These are phyloP conservation scores for Myrmecobius fasciatus DNA, from an alignment of 2,113 vertebrate species.

Conservation along the genomic window DNA sequence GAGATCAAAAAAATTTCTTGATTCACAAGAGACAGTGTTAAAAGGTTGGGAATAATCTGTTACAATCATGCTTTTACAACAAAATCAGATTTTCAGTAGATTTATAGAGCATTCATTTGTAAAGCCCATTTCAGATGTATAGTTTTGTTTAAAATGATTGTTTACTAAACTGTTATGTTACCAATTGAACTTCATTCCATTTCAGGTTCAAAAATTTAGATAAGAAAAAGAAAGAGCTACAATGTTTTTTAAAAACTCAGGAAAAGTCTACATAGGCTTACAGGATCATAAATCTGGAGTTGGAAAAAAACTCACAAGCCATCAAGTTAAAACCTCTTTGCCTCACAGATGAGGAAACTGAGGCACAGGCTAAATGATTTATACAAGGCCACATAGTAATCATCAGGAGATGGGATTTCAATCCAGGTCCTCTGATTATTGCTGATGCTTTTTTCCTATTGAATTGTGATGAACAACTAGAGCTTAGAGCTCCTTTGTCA, in stretches of 20 bases:
- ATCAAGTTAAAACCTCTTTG: neutral
- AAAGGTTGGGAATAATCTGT: conserved; percentile 84
- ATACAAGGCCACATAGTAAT: neutral
- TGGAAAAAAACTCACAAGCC: neutral
- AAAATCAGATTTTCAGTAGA: conserved; percentile 82
- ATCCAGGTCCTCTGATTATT: neutral
- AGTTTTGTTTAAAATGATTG: conserved; percentile 68
- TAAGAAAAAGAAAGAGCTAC: neutral
- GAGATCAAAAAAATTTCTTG: conserved; percentile 80
- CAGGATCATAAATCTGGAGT: neutral
- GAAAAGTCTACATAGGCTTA: neutral
- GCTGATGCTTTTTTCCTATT: neutral
- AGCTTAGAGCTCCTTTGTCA: neutral
- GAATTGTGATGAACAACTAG: neutral
- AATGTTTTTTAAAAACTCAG: neutral
- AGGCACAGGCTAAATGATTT: neutral
- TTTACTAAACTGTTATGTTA: conserved; percentile 59
- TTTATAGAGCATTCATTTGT: conserved; percentile 79
- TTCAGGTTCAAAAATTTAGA: conserved; percentile 66
- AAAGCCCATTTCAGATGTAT: conserved; percentile 75
- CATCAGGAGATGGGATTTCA: neutral
- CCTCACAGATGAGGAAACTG: neutral
- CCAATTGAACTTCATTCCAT: conserved; percentile 51
- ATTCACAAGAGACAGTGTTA: conserved; percentile 78
- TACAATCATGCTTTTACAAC: conserved; percentile 83